A percentile compares a stretch with the other conserved stretches of the same genome.
Evolutionary conservation across 2,888 invertebrate genomes (phyloP).

Genomic region (Escarpia spicata): DNA sequence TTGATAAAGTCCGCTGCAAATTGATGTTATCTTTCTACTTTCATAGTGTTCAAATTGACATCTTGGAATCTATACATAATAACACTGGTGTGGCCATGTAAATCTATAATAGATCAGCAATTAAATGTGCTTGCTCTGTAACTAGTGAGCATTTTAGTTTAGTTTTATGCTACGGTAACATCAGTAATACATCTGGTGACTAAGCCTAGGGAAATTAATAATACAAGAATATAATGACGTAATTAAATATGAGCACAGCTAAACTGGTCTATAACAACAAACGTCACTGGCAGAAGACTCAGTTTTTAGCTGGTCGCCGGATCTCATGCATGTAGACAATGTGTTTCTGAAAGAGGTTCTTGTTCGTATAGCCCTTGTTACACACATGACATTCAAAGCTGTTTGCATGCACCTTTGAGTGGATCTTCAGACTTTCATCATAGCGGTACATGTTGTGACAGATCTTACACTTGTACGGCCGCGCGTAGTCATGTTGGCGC

Average conservation of each 20-base stretch:
- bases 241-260: too few relatives aligned
- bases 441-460: slow-evolving; percentile 37
- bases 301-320: slow-evolving; percentile 16
- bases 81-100: not conserved
- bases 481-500: slow-evolving; percentile 30
- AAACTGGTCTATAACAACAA: too few relatives aligned
- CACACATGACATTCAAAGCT: slow-evolving; percentile 34
- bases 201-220: not conserved
- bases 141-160: not conserved
- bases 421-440: slow-evolving; percentile 36
- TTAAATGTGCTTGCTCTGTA: not conserved
- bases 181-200: not conserved
- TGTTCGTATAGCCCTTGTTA: slow-evolving; percentile 34
- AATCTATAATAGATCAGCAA: not conserved
- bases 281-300: not conserved
- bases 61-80: not conserved
- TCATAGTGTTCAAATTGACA: too few relatives aligned
- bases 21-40: too few relatives aligned
- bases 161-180: not conserved
- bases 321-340: slow-evolving; percentile 41
- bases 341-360: slow-evolving; percentile 38
- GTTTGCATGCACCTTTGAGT: slow-evolving; percentile 31
- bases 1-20: too few relatives aligned
- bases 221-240: too few relatives aligned
- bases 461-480: slow-evolving; percentile 32